Percentiles rank a stretch among this genome's conserved stretches.
Evolutionary conservation across 1,140 invertebrate genomes (phyloP).

Genomic region (Luehdorfia chinensis): DNA sequence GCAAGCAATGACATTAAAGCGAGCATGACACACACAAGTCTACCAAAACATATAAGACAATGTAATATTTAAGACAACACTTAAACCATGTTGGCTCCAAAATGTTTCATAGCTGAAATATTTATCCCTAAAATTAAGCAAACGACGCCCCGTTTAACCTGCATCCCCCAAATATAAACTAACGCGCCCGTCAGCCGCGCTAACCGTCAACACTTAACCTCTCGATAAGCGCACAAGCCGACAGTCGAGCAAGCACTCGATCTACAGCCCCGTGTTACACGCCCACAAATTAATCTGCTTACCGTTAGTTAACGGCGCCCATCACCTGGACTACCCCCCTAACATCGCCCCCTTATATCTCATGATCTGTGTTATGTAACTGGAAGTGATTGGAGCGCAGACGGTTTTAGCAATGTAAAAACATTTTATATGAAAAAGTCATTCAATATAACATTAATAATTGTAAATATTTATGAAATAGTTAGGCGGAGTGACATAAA

Average conservation of each 20-base stretch:
- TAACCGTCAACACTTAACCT: slow-evolving; percentile 18
- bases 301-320: slow-evolving; percentile 33
- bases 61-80: slow-evolving; percentile 11
- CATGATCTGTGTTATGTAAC: neutral
- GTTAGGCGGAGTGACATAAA: slow-evolving; percentile 13
- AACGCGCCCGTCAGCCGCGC: neutral
- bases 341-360: slow-evolving; percentile 18
- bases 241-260: neutral
- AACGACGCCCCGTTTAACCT: slow-evolving; percentile 12
- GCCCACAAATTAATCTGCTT: slow-evolving; percentile 52
- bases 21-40: no score
- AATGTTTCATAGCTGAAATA: slow-evolving; percentile 4
- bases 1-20: no score
- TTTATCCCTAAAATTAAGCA: slow-evolving; percentile 15
- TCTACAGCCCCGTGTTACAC: slow-evolving; percentile 21
- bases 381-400: slow-evolving; percentile 3
- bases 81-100: slow-evolving; percentile 12
- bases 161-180: neutral
- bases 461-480: neutral
- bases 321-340: slow-evolving; percentile 35
- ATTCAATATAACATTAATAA: no score
- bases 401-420: no score
- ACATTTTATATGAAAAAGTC: no score
- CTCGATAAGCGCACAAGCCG: neutral
- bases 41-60: no score